These are phyloP conservation scores for Nylanderia fulva DNA, from an alignment of 1,140 invertebrate species.

Conservation along the genomic window DNA sequence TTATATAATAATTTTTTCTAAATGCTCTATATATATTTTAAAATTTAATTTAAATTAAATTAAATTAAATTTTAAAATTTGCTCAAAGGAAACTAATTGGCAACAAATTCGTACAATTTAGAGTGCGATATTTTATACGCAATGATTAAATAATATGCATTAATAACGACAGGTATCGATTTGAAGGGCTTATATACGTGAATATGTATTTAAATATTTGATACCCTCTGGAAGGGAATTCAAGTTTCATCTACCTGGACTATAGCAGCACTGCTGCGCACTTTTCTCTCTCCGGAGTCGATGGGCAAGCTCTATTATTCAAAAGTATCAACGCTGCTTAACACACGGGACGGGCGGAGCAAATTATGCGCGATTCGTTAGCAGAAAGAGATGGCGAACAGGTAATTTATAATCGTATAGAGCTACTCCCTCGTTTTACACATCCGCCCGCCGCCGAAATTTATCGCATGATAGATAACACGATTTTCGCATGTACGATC, in stretches of 20 bases:
- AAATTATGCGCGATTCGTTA: conserved; percentile 54
- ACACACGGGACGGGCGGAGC: conserved; percentile 30
- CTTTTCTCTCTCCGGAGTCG: conserved; percentile 15
- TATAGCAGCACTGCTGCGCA: background rate
- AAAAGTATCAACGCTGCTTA: conserved; percentile 45
- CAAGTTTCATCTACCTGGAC: background rate
- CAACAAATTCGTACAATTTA: background rate
- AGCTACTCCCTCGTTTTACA: conserved; percentile 28
- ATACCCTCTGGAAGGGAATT: conserved; percentile 7
- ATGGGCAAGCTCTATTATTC: conserved; percentile 42
- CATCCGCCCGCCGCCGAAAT: conserved; percentile 28
- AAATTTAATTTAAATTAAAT: no score
- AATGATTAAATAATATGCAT: background rate
- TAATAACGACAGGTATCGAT: conserved; percentile 16
- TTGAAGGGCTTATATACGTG: background rate
- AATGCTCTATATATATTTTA: no score
- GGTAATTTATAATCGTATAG: conserved; percentile 51
- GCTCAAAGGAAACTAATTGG: background rate
- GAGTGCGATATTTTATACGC: background rate
- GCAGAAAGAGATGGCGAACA: conserved; percentile 43
- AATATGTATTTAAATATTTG: conserved; percentile 7
- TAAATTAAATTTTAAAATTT: no score
- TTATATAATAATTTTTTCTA: background rate
- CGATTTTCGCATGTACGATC: conserved; percentile 53
- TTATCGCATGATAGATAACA: conserved; percentile 50